Percentiles rank a stretch among this genome's conserved stretches.
These are phyloP conservation scores for Spodoptera frugiperda DNA, from an alignment of 1,140 invertebrate genomes.

Conservation along the genomic window DNA sequence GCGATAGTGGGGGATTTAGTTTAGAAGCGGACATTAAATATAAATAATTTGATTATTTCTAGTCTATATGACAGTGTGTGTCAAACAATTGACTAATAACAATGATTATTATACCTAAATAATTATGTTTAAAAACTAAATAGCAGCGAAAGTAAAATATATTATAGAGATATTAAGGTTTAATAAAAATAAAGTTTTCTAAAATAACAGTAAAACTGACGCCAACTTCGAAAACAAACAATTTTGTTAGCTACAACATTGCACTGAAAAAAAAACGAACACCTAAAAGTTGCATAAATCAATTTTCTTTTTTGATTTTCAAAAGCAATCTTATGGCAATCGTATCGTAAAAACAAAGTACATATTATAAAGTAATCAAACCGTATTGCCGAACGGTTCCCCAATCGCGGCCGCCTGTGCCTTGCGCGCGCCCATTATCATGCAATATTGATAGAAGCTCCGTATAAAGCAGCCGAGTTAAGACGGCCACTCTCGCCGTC, in stretches of 20 bases:
- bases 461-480: slow-evolving; percentile 64
- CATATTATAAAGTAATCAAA: slow-evolving; percentile 9
- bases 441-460: slow-evolving; percentile 72
- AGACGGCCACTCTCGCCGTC: slow-evolving; percentile 56
- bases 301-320: slow-evolving; percentile 10
- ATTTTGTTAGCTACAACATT: background rate
- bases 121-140: too few species aligned
- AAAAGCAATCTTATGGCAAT: slow-evolving; percentile 12
- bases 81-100: too few species aligned
- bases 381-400: slow-evolving; percentile 7
- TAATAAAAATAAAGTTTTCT: too few species aligned
- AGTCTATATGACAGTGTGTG: background rate
- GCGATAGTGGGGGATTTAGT: too few species aligned
- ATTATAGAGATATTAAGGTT: too few species aligned
- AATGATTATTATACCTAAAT: too few species aligned
- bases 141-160: too few species aligned
- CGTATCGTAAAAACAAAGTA: slow-evolving; percentile 31
- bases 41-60: too few species aligned
- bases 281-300: slow-evolving; percentile 24
- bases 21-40: too few species aligned
- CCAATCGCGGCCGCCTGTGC: slow-evolving; percentile 47
- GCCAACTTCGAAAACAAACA: too few species aligned
- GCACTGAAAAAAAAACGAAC: background rate
- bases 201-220: too few species aligned
- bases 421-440: slow-evolving; percentile 51